These are phyloP conservation scores for Hyaena hyaena DNA, from an alignment of 2,113 vertebrate genomes.

Conservation along the genomic window DNA sequence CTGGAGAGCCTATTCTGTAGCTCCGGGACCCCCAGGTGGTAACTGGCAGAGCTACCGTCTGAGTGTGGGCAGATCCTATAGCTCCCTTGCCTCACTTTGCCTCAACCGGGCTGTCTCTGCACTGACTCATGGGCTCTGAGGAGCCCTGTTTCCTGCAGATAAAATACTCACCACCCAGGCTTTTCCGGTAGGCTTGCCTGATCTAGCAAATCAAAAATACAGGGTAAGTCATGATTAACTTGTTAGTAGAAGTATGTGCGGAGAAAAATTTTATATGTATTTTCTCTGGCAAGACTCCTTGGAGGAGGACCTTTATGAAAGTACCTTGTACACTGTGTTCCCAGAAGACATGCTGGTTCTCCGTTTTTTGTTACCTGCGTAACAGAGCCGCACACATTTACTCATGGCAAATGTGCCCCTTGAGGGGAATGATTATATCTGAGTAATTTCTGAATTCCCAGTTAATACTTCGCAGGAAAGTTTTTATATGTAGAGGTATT, in stretches of 20 bases:
- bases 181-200: background rate
- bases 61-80: background rate
- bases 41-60: background rate
- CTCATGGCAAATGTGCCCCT: background rate
- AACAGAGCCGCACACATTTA: background rate
- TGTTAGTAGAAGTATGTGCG: background rate
- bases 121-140: background rate
- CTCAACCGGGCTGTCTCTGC: accelerated
- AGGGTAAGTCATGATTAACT: background rate
- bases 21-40: background rate
- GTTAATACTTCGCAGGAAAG: background rate
- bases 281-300: conserved; percentile 18
- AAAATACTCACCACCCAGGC: background rate
- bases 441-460: conserved; percentile 23
- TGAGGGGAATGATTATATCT: background rate
- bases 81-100: background rate
- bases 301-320: conserved; percentile 18
- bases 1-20: background rate
- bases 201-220: background rate
- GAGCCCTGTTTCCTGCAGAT: background rate
- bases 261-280: background rate
- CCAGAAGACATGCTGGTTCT: background rate
- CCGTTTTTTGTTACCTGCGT: background rate
- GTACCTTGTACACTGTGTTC: background rate
- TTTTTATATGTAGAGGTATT: background rate